Conservation (phyloP, 2,113 vertebrate species). For the Antechinus stuartii region DNA sequence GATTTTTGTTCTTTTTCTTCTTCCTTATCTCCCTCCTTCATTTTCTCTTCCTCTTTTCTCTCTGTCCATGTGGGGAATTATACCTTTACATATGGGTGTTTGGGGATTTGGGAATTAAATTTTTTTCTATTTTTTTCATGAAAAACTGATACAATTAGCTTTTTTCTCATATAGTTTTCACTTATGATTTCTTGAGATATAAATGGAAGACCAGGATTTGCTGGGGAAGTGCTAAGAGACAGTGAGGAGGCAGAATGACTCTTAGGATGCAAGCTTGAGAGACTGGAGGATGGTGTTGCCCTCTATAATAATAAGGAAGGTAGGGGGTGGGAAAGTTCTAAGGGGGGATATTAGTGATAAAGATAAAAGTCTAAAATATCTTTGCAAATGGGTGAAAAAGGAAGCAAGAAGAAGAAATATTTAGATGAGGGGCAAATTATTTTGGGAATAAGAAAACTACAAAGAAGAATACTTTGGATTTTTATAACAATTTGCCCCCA, state of each 20-base stretch:
- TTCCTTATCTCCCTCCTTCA: too few relatives aligned
- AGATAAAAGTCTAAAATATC: background rate
- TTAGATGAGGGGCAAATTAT: background rate
- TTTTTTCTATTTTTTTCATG: too few relatives aligned
- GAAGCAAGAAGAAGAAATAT: background rate
- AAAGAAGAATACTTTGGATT: conserved; percentile 29
- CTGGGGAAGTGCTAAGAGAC: background rate
- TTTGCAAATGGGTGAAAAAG: background rate
- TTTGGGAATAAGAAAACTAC: conserved; percentile 43
- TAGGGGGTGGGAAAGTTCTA: background rate
- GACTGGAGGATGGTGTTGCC: background rate
- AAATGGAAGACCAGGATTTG: too few relatives aligned
- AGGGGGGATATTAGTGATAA: background rate
- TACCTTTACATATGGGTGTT: too few relatives aligned
- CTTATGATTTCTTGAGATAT: too few relatives aligned
- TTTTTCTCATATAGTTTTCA: too few relatives aligned
- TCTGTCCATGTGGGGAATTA: too few relatives aligned
- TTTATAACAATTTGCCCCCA: conserved; percentile 32
- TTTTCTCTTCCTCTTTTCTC: too few relatives aligned
- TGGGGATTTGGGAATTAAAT: too few relatives aligned
- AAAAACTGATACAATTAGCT: too few relatives aligned
- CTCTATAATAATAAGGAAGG: background rate
- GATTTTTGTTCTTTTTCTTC: too few relatives aligned
- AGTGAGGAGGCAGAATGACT: background rate
- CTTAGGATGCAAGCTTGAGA: background rate